These are phyloP conservation scores for Ateles fusciceps DNA, from an alignment of 2,797 vertebrate genomes.

Conservation along the genomic window DNA sequence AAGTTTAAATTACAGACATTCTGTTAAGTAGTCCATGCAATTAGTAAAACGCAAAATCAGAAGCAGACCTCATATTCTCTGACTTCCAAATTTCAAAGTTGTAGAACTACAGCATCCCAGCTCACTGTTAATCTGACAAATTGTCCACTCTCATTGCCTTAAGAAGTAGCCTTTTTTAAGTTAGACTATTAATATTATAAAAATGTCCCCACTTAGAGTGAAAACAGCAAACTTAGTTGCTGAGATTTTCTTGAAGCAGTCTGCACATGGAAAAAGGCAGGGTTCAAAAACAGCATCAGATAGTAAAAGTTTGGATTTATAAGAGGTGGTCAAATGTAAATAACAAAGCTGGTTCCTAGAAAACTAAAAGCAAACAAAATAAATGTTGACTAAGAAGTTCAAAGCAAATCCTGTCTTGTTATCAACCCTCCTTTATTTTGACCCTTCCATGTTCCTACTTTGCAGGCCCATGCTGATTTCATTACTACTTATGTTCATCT, in stretches of 20 bases:
- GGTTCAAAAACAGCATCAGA: background rate
- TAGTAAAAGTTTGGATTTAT: background rate
- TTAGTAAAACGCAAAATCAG: slow-evolving; percentile 1
- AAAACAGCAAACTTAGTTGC: slow-evolving; percentile 7
- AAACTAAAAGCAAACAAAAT: slow-evolving; percentile 4
- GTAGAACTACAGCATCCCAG: background rate
- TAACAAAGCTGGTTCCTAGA: background rate
- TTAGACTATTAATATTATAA: background rate
- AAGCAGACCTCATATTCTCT: background rate
- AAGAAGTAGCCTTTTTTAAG: background rate
- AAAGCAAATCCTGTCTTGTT: background rate
- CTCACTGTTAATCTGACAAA: background rate
- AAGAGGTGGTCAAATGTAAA: background rate
- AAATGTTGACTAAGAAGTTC: background rate
- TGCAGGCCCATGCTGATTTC: background rate
- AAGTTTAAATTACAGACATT: background rate
- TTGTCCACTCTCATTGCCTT: background rate
- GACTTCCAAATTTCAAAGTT: background rate
- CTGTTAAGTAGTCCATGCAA: background rate
- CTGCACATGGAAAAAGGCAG: background rate
- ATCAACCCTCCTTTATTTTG: background rate
- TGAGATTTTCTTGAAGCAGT: slow-evolving; percentile 11
- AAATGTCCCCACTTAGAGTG: background rate
- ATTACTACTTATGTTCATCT: background rate
- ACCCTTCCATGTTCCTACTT: background rate